These are phyloP conservation scores for Myopa tessellatipennis DNA, from an alignment of 2,888 invertebrate species.

Conservation along the genomic window DNA sequence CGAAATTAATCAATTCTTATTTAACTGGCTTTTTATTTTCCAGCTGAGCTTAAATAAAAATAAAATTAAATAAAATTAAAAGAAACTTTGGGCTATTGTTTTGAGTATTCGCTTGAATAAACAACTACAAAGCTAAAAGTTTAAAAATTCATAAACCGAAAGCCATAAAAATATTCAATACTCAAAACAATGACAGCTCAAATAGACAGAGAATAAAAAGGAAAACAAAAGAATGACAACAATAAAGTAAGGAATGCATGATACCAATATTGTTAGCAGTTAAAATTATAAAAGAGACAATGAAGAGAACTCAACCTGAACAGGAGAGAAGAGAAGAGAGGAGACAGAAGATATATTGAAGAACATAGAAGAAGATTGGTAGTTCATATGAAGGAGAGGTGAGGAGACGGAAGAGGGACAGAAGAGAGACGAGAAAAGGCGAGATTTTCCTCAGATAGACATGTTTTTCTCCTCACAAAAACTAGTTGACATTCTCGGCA, in stretches of 20 bases:
- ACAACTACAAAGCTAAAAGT: too few relatives aligned
- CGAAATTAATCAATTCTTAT: too few relatives aligned
- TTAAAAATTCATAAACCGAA: not conserved
- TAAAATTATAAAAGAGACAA: not conserved
- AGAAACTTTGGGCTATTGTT: too few relatives aligned
- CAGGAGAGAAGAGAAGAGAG: not conserved
- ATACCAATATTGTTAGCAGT: conserved; percentile 24
- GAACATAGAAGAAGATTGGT: too few relatives aligned
- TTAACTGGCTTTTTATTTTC: too few relatives aligned
- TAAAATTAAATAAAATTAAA: too few relatives aligned
- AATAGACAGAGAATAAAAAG: not conserved
- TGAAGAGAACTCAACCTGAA: not conserved
- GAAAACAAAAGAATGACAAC: not conserved
- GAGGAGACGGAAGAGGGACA: not conserved
- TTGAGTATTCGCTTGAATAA: too few relatives aligned
- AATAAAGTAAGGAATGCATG: conserved; percentile 5
- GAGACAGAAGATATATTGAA: too few relatives aligned
- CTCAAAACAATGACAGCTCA: not conserved
- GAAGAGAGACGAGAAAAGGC: not conserved
- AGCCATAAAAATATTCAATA: conserved; percentile 23
- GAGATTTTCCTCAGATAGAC: conserved; percentile 15
- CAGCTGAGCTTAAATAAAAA: too few relatives aligned
- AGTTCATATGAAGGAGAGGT: not conserved
- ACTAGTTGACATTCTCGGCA: conserved; percentile 42
- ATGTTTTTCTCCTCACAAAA: conserved; percentile 1